phyloP scores from a whole-genome alignment of 2,888 invertebrate species.

The Callyntrura guangdongensis region DNA sequence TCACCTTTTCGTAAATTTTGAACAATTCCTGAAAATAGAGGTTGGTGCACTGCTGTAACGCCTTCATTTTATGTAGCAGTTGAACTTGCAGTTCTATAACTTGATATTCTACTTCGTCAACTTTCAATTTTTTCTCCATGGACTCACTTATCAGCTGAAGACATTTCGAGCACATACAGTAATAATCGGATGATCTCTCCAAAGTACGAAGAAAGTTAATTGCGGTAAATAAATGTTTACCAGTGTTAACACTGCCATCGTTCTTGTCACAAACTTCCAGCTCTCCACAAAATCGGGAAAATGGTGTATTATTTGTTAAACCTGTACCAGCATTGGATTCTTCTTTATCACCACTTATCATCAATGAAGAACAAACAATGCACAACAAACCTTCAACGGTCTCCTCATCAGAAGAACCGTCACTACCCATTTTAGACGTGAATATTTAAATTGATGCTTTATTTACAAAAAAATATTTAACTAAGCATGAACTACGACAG shows the following conservation, averaged over 20 bases:
- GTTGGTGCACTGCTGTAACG: not conserved
- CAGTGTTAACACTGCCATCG: not conserved
- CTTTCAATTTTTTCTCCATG: not conserved
- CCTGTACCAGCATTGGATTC: no score
- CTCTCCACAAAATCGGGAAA: slow-evolving; percentile 15
- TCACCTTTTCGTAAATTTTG: not conserved
- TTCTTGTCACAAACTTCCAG: not conserved
- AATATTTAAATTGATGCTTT: no score
- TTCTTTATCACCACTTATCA: no score
- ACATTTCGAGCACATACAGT: not conserved
- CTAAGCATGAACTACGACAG: no score
- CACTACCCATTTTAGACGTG: no score
- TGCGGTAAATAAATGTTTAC: not conserved
- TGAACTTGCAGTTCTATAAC: not conserved
- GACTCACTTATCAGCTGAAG: not conserved
- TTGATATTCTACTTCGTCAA: not conserved
- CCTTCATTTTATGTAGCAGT: not conserved
- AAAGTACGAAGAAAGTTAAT: not conserved
- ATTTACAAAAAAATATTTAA: no score
- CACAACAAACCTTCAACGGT: no score
- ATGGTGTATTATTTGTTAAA: no score
- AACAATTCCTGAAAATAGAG: not conserved
- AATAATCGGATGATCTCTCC: not conserved
- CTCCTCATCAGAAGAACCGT: no score
- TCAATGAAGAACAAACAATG: no score